Percentiles rank a stretch among this genome's conserved stretches.
Conservation (phyloP, 2,113 vertebrate genomes). For the Cacatua alba region DNA sequence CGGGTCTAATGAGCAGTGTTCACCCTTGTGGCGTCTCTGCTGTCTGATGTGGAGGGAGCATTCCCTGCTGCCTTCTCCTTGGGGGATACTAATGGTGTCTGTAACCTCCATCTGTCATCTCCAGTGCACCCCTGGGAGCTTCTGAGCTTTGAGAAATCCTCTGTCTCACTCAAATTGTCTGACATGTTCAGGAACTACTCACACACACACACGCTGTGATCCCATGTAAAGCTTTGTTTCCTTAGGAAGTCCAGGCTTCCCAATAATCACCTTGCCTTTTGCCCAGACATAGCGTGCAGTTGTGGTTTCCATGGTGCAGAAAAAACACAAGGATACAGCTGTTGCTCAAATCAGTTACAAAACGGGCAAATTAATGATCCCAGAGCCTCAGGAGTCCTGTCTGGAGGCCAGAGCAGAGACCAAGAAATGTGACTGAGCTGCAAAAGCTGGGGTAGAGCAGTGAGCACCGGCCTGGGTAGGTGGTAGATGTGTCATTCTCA, state of each 20-base stretch:
- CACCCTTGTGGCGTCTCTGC: neutral
- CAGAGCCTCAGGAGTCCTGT: neutral
- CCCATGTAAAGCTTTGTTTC: neutral
- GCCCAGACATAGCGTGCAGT: neutral
- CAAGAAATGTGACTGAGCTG: neutral
- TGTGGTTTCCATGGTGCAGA: neutral
- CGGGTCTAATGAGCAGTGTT: neutral
- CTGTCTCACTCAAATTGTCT: neutral
- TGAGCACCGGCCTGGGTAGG: neutral
- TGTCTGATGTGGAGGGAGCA: neutral
- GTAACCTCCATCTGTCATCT: conserved; percentile 3
- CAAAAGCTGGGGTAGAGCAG: neutral
- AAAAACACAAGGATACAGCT: neutral
- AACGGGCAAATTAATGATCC: neutral
- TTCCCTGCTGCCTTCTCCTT: neutral
- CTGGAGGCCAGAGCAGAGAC: neutral
- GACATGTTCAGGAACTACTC: neutral
- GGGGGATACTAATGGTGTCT: neutral
- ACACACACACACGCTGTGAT: neutral
- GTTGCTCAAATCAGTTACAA: neutral
- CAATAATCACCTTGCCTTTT: neutral
- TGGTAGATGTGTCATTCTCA: neutral
- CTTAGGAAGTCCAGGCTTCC: neutral
- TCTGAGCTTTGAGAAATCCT: neutral
- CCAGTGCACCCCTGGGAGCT: neutral